Evolutionary conservation across 1,140 invertebrate genomes (phyloP).

Genomic region (Dendrolimus kikuchii): DNA sequence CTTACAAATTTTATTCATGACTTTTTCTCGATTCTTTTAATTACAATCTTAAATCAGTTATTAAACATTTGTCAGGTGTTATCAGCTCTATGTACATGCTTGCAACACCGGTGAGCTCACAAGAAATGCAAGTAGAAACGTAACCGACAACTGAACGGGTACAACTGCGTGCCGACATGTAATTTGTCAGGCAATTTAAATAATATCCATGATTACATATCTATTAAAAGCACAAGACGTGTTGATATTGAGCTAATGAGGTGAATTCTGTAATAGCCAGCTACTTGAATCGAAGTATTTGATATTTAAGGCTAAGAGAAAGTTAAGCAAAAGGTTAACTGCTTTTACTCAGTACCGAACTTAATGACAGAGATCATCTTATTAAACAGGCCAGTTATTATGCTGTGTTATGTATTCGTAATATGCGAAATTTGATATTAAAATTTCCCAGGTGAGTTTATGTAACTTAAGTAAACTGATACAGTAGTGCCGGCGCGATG

Average conservation of each 20-base stretch:
- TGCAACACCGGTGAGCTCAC: conserved; percentile 29
- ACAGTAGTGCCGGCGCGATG: too few relatives aligned
- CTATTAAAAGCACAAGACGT: conserved; percentile 57
- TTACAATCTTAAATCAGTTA: too few relatives aligned
- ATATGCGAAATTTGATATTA: too few relatives aligned
- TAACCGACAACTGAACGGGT: conserved; percentile 50
- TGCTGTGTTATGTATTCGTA: too few relatives aligned
- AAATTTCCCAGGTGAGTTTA: too few relatives aligned
- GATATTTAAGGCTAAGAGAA: conserved; percentile 20
- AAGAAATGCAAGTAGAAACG: conserved; percentile 54
- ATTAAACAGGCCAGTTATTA: too few relatives aligned
- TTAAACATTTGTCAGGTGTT: conserved; percentile 4
- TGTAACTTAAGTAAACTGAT: too few relatives aligned
- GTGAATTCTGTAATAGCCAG: conserved; percentile 22
- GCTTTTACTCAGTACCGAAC: background rate
- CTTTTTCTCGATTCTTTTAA: too few relatives aligned
- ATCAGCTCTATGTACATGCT: conserved; percentile 14
- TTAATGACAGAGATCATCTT: background rate
- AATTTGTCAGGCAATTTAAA: conserved; percentile 68
- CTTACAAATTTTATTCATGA: too few relatives aligned
- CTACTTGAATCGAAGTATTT: conserved; percentile 22
- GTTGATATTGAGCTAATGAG: conserved; percentile 59
- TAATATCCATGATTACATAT: conserved; percentile 66
- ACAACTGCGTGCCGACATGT: conserved; percentile 47
- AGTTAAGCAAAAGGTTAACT: conserved; percentile 19